A percentile compares a stretch with the other conserved stretches of the same genome.
Conservation (phyloP, 2,888 invertebrate species). For the Priocnemis perturbator region DNA sequence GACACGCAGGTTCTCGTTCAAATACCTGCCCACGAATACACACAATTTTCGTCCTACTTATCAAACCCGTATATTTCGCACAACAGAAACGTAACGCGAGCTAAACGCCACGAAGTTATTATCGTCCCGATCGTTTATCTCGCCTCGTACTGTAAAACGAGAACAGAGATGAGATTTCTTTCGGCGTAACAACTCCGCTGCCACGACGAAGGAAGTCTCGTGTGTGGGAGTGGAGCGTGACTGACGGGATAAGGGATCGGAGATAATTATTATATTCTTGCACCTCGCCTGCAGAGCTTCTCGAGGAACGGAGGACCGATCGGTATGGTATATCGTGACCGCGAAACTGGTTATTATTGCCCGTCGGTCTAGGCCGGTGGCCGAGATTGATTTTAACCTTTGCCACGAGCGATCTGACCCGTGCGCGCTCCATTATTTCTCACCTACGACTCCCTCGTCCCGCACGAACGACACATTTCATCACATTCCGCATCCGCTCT, state of each 20-base stretch:
- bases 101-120: too few species aligned
- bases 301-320: conserved; percentile 7
- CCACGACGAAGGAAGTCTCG: too few species aligned
- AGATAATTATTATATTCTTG: conserved; percentile 45
- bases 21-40: too few species aligned
- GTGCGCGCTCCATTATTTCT: not conserved
- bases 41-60: too few species aligned
- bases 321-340: conserved; percentile 42
- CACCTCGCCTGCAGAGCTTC: conserved; percentile 20
- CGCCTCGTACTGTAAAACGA: too few species aligned
- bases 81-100: too few species aligned
- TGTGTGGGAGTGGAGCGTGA: conserved; percentile 47
- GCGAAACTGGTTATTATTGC: conserved; percentile 36
- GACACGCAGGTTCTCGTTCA: too few species aligned
- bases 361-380: conserved; percentile 15
- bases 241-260: conserved; percentile 38
- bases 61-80: too few species aligned
- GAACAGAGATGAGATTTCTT: conserved; percentile 8
- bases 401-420: conserved; percentile 7
- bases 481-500: too few species aligned
- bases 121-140: too few species aligned
- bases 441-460: not conserved
- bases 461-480: not conserved
- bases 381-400: conserved; percentile 24
- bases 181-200: not conserved